phyloP scores from a whole-genome alignment of 2,888 invertebrate species.

The Drosophila neotestacea region DNA sequence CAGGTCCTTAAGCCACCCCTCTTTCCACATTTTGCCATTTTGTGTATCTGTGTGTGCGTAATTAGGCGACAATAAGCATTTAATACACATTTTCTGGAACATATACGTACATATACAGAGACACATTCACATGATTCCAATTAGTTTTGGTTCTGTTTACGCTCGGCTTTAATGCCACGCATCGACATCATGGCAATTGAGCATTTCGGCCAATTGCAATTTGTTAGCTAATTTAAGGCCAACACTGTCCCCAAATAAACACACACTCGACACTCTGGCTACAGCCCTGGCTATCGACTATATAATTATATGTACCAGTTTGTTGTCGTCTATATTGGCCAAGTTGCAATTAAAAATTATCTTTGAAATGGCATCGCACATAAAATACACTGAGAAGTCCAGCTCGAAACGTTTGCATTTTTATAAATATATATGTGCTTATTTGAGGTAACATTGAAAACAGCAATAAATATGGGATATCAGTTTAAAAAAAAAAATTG shows the following conservation, averaged over 20 bases:
- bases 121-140: constrained; percentile 46
- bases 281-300: constrained; percentile 25
- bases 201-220: constrained; percentile 62
- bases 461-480: neutral
- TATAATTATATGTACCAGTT: neutral
- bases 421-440: neutral
- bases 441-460: neutral
- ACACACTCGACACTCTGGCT: constrained; percentile 26
- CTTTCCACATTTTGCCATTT: constrained; percentile 41
- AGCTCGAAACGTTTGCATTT: neutral
- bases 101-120: constrained; percentile 27
- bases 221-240: constrained; percentile 76
- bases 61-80: constrained; percentile 82
- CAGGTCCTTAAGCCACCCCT: constrained; percentile 25
- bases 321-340: constrained; percentile 12
- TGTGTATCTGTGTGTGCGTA: constrained; percentile 58
- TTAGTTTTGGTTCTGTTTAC: constrained; percentile 64
- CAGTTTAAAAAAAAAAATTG: neutral
- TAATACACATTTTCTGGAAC: constrained; percentile 75
- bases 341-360: constrained; percentile 73
- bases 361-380: constrained; percentile 60
- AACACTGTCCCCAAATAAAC: constrained; percentile 43
- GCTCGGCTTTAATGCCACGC: constrained; percentile 65
- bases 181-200: constrained; percentile 41
- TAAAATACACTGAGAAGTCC: constrained; percentile 59